Evolutionary conservation across 2,888 invertebrate species (phyloP).

Genomic region (Anorthoa munda): DNA sequence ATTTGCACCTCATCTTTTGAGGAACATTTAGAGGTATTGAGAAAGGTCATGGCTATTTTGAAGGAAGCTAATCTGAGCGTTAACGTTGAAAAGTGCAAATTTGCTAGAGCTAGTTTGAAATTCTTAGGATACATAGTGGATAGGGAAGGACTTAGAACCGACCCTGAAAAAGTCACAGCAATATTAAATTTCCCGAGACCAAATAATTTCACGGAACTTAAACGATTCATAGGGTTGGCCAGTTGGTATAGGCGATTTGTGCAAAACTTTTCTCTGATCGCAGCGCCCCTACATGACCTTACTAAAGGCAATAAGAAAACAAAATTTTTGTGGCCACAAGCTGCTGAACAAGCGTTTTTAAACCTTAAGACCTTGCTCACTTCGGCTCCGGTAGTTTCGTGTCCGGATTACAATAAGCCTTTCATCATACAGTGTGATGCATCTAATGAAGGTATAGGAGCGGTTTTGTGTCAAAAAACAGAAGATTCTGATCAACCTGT

Average conservation of each 20-base stretch:
- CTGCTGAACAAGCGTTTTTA: background rate
- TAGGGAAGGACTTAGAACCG: background rate
- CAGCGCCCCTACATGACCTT: background rate
- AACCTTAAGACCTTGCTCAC: background rate
- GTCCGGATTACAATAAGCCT: slow-evolving; percentile 1
- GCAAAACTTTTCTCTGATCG: background rate
- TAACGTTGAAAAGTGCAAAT: background rate
- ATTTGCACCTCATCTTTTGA: background rate
- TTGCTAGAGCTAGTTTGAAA: background rate
- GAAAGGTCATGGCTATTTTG: background rate
- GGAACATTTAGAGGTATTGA: background rate
- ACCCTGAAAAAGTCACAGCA: too few relatives aligned
- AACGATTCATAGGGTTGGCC: background rate
- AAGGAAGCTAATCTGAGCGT: background rate
- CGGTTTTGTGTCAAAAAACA: background rate
- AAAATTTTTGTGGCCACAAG: background rate
- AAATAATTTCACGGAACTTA: too few relatives aligned
- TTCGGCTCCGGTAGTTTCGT: background rate
- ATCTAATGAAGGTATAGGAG: slow-evolving; percentile 1
- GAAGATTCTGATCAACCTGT: background rate
- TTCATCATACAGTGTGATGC: slow-evolving; percentile 3
- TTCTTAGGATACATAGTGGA: background rate
- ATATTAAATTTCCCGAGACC: too few relatives aligned
- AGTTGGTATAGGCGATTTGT: background rate
- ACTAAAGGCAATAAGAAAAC: background rate